Evolutionary conservation across 2,797 vertebrate species (phyloP).

Genomic region (Todus mexicanus): DNA sequence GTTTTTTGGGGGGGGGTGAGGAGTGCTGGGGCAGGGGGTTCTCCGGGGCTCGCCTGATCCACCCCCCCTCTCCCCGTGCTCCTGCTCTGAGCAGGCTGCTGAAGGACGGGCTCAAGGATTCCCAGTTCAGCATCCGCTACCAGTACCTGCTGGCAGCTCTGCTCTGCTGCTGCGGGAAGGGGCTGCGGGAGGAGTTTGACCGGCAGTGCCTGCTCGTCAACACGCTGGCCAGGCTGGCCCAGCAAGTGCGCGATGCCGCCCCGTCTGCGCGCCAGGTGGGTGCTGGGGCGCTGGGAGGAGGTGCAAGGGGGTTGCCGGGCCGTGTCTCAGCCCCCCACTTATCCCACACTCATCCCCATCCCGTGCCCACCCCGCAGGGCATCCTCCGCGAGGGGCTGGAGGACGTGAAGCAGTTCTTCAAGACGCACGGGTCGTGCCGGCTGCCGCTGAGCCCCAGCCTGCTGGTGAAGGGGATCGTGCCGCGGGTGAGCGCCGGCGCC

Average conservation of each 20-base stretch:
- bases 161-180: constrained; percentile 91
- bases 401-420: constrained; percentile 89
- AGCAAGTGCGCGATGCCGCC: constrained; percentile 84
- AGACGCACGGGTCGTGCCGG: constrained; percentile 84
- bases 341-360: neutral
- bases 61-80: rapidly evolving
- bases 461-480: constrained; percentile 87
- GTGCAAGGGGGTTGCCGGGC: neutral
- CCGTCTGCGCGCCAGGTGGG: constrained; percentile 87
- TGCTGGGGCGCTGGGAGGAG: rapidly evolving
- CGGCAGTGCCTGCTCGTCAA: constrained; percentile 89
- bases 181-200: constrained; percentile 91
- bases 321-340: neutral
- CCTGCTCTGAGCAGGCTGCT: constrained; percentile 78
- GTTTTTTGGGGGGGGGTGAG: neutral
- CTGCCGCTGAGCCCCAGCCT: constrained; percentile 92
- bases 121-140: constrained; percentile 93
- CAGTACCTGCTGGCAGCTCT: constrained; percentile 92
- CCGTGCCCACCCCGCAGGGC: constrained; percentile 65
- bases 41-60: neutral
- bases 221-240: constrained; percentile 85
- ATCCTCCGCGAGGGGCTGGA: constrained; percentile 86
- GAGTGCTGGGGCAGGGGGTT: rapidly evolving
- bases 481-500: constrained; percentile 78
- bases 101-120: constrained; percentile 93